These are phyloP conservation scores for Sinonovacula constricta DNA, from an alignment of 1,140 invertebrate species.

Conservation along the genomic window DNA sequence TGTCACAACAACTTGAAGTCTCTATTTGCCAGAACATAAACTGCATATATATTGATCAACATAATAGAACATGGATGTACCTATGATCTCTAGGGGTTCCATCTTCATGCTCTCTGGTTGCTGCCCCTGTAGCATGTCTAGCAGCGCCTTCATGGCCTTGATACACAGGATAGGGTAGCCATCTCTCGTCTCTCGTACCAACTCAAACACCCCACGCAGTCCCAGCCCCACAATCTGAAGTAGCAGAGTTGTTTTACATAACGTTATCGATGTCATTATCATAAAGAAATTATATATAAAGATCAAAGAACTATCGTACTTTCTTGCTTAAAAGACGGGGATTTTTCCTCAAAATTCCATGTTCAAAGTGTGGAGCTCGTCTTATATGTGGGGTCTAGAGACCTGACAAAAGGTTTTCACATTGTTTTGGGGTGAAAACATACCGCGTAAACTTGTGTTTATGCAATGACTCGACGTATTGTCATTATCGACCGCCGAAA, in stretches of 20 bases:
- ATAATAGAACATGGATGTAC: no score
- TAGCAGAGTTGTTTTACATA: background rate
- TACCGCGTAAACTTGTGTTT: background rate
- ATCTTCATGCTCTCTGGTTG: constrained; percentile 89
- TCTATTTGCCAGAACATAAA: no score
- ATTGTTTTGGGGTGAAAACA: no score
- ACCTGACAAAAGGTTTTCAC: no score
- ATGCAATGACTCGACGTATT: background rate
- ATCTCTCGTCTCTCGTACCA: constrained; percentile 91
- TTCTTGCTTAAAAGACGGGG: no score
- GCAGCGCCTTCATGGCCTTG: constrained; percentile 89
- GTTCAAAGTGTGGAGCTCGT: no score
- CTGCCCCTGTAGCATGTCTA: constrained; percentile 95
- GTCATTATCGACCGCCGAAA: no score
- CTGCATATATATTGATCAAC: no score
- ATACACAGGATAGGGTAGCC: constrained; percentile 91
- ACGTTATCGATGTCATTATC: background rate
- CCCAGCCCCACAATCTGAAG: constrained; percentile 92
- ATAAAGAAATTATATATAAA: background rate
- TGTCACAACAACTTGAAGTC: background rate
- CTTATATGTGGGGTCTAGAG: no score
- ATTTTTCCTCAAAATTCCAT: no score
- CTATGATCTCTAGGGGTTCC: constrained; percentile 87
- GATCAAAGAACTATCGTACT: background rate
- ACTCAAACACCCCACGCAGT: constrained; percentile 92